Percentiles rank a stretch among this genome's conserved stretches.
phyloP scores from a whole-genome alignment of 2,797 vertebrate species.

The Pangasius mekongensis region DNA sequence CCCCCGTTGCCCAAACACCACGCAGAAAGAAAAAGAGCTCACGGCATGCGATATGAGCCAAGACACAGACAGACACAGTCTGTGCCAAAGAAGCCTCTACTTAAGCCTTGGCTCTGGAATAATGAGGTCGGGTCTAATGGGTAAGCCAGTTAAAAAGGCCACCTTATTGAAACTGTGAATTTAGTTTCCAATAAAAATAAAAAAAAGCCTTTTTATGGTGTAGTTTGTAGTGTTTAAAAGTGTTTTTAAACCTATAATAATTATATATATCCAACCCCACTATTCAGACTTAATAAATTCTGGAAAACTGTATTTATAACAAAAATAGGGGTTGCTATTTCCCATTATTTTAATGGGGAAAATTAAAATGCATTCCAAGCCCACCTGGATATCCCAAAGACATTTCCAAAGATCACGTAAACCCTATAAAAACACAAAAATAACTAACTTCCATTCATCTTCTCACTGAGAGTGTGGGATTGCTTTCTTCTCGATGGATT shows the following conservation, averaged over 20 bases:
- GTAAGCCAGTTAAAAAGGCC: constrained; percentile 22
- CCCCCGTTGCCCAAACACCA: constrained; percentile 1
- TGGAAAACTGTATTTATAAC: constrained; percentile 14
- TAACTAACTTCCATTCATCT: constrained; percentile 3
- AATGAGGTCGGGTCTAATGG: constrained; percentile 9
- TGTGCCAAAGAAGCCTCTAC: constrained; percentile 16
- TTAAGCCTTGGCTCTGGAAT: constrained; percentile 27
- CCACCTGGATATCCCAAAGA: not conserved
- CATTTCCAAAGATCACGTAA: constrained; percentile 3
- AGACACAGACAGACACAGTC: constrained; percentile 9
- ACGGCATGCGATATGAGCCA: constrained; percentile 23
- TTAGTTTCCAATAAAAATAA: constrained; percentile 8
- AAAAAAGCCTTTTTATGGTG: not conserved
- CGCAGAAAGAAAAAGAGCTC: constrained; percentile 28
- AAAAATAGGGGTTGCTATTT: not conserved
- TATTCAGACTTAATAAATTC: constrained; percentile 14
- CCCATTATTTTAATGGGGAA: constrained; percentile 11
- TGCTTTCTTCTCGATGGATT: not conserved
- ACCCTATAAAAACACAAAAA: not conserved
- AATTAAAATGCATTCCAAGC: not conserved
- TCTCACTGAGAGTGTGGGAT: not conserved
- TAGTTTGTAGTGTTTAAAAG: not conserved
- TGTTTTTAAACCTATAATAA: constrained; percentile 6
- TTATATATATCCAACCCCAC: constrained; percentile 4
- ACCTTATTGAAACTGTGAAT: constrained; percentile 14